Evolutionary conservation across 1,140 invertebrate genomes (phyloP).

Genomic region (Tetragonula clypearis): DNA sequence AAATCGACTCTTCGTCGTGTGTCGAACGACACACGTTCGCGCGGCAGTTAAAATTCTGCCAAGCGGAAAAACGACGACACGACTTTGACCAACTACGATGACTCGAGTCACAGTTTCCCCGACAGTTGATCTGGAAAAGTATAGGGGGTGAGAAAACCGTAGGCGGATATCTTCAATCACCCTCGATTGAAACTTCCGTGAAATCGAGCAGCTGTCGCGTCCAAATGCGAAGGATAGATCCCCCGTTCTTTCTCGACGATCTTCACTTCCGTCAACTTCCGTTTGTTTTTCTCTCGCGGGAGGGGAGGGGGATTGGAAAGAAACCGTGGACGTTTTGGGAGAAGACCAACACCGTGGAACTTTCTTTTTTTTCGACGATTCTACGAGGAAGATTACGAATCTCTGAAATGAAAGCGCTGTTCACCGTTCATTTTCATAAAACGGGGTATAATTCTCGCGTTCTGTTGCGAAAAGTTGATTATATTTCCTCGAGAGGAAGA

Average conservation of each 20-base stretch:
- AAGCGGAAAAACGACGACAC: neutral
- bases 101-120: neutral
- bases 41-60: neutral
- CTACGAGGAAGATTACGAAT: neutral
- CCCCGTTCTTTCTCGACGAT: neutral
- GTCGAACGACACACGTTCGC: neutral
- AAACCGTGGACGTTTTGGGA: no score
- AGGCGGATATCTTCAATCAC: neutral
- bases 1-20: neutral
- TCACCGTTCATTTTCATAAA: neutral
- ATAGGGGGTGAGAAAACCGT: neutral
- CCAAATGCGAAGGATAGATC: neutral
- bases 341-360: no score
- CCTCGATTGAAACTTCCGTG: neutral
- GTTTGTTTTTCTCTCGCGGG: neutral
- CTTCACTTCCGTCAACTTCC: no score
- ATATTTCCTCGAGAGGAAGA: no score
- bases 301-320: no score
- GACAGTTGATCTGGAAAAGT: neutral
- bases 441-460: no score
- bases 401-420: neutral
- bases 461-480: no score
- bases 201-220: slow-evolving; percentile 1
- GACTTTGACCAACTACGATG: neutral
- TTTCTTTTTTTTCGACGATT: no score